Evolutionary conservation across 2,888 invertebrate species (phyloP).

Genomic region (Athalia rosae): DNA sequence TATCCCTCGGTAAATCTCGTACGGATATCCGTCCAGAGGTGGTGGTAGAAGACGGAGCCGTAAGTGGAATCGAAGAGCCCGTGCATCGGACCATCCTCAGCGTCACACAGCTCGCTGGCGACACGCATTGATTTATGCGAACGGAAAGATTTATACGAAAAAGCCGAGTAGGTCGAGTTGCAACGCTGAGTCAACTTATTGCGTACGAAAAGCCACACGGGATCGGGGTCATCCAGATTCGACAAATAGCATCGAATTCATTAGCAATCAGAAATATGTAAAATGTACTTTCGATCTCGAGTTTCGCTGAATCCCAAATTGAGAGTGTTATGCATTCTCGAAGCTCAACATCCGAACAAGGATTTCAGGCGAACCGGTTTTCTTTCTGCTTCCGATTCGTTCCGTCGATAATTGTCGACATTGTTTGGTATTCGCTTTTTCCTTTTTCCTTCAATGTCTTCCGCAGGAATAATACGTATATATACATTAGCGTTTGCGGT

Average conservation of each 20-base stretch:
- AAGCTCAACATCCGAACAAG: too few relatives aligned
- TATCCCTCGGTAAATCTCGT: constrained; percentile 10
- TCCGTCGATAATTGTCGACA: too few relatives aligned
- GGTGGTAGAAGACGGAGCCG: constrained; percentile 1
- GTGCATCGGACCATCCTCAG: constrained; percentile 65
- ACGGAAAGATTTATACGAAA: constrained; percentile 71
- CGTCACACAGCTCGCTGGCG: constrained; percentile 72
- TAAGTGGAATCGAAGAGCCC: constrained; percentile 45
- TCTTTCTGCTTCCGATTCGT: too few relatives aligned
- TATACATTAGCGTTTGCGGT: background rate
- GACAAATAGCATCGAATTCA: constrained; percentile 12
- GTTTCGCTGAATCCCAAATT: too few relatives aligned
- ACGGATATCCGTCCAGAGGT: constrained; percentile 1
- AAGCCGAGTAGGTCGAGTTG: constrained; percentile 72
- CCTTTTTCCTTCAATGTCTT: background rate
- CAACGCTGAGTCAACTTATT: constrained; percentile 73
- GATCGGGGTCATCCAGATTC: background rate
- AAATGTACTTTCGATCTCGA: too few relatives aligned
- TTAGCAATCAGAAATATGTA: too few relatives aligned
- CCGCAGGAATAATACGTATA: background rate
- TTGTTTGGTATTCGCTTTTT: too few relatives aligned
- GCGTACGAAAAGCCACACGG: constrained; percentile 65
- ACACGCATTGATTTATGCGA: constrained; percentile 71
- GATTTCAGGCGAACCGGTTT: too few relatives aligned
- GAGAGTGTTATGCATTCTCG: too few relatives aligned